Conservation (phyloP, 1,140 invertebrate genomes). For the Paracyclopina nana region DNA sequence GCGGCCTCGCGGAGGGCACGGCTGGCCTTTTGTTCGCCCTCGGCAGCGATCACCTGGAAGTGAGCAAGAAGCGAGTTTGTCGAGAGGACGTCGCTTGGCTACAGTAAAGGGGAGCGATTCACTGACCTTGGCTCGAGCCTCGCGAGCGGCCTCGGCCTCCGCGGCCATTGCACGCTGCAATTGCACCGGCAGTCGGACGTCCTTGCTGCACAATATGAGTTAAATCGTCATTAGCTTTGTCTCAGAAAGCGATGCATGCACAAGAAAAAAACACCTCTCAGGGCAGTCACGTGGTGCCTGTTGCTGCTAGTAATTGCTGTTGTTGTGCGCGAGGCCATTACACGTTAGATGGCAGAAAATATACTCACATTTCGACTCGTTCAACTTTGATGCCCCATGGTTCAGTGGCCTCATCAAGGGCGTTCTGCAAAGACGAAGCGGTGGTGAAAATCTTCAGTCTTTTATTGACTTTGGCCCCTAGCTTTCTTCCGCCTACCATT, state of each 20-base stretch:
- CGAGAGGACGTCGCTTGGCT: not conserved
- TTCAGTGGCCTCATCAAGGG: conserved; percentile 37
- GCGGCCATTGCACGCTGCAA: conserved; percentile 36
- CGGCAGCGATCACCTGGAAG: conserved; percentile 34
- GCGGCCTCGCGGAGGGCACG: conserved; percentile 32
- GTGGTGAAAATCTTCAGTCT: no score
- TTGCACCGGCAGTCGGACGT: conserved; percentile 36
- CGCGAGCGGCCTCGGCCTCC: conserved; percentile 33
- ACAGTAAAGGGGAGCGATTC: not conserved
- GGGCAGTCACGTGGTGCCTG: no score
- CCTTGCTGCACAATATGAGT: no score
- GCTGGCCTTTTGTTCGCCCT: conserved; percentile 33
- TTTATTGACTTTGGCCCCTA: no score
- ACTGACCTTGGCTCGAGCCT: conserved; percentile 27
- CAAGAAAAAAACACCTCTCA: no score
- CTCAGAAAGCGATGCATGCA: no score
- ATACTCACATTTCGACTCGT: conserved; percentile 29
- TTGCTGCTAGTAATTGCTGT: no score
- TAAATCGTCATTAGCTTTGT: no score
- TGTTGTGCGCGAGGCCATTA: no score
- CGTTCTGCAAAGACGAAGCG: conserved; percentile 21
- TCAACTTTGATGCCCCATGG: conserved; percentile 42
- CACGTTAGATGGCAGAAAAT: no score
- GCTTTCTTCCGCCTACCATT: no score
- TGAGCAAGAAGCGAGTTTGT: not conserved